A percentile compares a stretch with the other conserved stretches of the same genome.
Conservation (phyloP, 1,140 invertebrate species). For the Anoplolepis gracilipes region DNA sequence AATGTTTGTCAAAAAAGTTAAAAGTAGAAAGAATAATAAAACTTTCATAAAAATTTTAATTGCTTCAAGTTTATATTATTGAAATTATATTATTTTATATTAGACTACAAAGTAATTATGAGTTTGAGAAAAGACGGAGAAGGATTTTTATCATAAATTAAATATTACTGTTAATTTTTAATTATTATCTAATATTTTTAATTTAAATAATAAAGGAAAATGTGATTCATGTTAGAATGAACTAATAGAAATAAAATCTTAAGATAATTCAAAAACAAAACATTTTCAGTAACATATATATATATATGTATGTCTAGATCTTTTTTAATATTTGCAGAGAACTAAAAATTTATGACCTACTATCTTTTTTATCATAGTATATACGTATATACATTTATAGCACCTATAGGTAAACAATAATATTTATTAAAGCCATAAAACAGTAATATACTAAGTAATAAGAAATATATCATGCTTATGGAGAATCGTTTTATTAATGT, state of each 20-base stretch:
- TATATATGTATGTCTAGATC: too few relatives aligned
- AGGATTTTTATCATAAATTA: neutral
- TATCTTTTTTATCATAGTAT: conserved; percentile 24
- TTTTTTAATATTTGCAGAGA: neutral
- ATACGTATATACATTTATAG: neutral
- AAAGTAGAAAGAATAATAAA: neutral
- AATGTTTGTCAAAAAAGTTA: conserved; percentile 22
- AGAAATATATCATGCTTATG: neutral
- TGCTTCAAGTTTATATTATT: neutral
- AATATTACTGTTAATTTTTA: too few relatives aligned
- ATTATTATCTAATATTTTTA: neutral
- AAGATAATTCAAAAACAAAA: neutral
- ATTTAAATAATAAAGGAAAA: conserved; percentile 14
- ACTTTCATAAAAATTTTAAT: neutral
- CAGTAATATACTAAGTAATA: neutral
- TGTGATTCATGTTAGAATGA: neutral
- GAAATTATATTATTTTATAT: too few relatives aligned
- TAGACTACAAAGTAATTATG: neutral
- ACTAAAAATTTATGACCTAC: neutral
- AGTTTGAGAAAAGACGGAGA: neutral
- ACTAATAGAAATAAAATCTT: neutral
- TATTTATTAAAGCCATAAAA: conserved; percentile 33
- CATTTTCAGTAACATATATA: neutral
- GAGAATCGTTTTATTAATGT: neutral
- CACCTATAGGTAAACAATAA: conserved; percentile 31